Evolutionary conservation across 2,888 invertebrate species (phyloP).

Genomic region (Torymus auratus): DNA sequence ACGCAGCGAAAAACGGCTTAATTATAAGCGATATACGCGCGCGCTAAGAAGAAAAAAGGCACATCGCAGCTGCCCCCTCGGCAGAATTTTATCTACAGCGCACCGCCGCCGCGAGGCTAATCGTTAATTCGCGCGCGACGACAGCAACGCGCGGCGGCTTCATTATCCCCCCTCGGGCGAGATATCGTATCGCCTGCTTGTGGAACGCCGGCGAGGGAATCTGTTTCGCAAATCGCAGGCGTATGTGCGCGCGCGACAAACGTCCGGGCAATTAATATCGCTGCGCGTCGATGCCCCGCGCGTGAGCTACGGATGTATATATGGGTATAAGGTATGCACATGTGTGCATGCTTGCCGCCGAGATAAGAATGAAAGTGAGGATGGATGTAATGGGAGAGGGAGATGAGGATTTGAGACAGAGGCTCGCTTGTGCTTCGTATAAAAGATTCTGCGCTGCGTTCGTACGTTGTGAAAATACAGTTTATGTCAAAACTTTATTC

Average conservation of each 20-base stretch:
- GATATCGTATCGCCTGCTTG: not conserved
- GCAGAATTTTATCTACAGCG: constrained; percentile 11
- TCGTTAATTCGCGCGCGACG: constrained; percentile 39
- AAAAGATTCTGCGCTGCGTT: no score
- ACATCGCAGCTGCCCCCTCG: no score
- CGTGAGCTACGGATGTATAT: no score
- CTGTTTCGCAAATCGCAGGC: constrained; percentile 15
- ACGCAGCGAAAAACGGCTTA: constrained; percentile 29
- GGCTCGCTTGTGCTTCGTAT: no score
- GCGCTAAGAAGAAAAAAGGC: not conserved
- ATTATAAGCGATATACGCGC: constrained; percentile 32
- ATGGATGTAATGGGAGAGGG: constrained; percentile 1
- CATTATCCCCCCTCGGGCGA: constrained; percentile 16
- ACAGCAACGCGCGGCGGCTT: constrained; percentile 20
- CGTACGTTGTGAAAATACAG: no score
- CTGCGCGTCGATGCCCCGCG: not conserved
- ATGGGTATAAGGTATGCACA: no score
- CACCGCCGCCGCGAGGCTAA: constrained; percentile 2
- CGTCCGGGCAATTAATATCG: constrained; percentile 41
- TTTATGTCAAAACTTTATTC: no score
- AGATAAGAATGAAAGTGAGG: constrained; percentile 6
- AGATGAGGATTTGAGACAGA: not conserved
- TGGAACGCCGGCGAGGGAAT: not conserved
- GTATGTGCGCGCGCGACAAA: constrained; percentile 9
- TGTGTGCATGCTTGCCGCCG: not conserved